Conservation (phyloP, 2,113 vertebrate species). For the Nycticebus coucang region DNA sequence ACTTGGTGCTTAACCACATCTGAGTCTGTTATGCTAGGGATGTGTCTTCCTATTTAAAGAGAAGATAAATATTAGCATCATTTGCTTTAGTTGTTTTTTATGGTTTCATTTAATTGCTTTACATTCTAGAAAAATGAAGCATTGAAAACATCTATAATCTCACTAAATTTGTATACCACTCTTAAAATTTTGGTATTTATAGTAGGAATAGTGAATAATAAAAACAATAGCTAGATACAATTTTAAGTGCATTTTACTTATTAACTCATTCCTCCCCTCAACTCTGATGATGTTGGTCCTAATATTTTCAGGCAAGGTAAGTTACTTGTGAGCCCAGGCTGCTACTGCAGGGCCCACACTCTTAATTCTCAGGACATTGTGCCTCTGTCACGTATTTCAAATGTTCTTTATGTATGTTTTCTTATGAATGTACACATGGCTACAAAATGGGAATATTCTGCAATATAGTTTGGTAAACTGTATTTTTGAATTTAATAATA, state of each 20-base stretch:
- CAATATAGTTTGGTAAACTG: background rate
- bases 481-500: background rate
- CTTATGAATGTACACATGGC: background rate
- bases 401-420: background rate
- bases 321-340: background rate
- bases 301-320: background rate
- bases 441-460: background rate
- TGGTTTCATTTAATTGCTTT: conserved; percentile 23
- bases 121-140: conserved; percentile 38
- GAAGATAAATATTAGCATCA: background rate
- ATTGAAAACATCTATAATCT: conserved; percentile 11
- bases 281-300: background rate
- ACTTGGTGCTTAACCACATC: background rate
- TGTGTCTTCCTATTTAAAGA: conserved; percentile 26
- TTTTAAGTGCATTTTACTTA: background rate
- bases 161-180: background rate
- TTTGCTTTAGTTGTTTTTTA: background rate
- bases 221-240: background rate
- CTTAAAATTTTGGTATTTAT: conserved; percentile 5
- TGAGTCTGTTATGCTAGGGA: background rate
- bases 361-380: background rate
- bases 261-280: background rate
- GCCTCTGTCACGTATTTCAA: background rate
- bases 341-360: background rate
- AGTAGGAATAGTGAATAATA: background rate